Base-by-base conservation (phyloP, 2,797 vertebrate genomes). In the Gymnodraco acuticeps region DNA sequence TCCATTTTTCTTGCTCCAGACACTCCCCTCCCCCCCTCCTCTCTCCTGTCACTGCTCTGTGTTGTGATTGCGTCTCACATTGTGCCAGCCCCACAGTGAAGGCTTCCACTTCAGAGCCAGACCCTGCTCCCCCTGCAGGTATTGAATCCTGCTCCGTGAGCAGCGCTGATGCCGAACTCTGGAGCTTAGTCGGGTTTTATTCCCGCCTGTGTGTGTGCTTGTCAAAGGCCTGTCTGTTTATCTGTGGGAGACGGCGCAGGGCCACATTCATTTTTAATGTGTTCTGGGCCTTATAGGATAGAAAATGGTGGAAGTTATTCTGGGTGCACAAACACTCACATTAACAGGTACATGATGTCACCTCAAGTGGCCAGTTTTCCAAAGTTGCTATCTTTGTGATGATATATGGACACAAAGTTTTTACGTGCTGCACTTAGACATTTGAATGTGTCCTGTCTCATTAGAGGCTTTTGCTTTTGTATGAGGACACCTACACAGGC, bases 1-100 rank as follows among this genome's bases (percentile, higher is more conserved):
- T 65, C 33, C 17, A 23, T 76, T 65, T 83, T 46, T 55, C 52
- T 72, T n/a, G 11, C 23, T 73, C 58, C 43, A 63, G 9, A 31
- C 63, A 5, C 10, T 16, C 33, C 6, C 1, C 2, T 11, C 12
- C 14, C 11, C 3, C 5, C 6, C 6, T 13, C 42, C 14, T 48
- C 16, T 13, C 10, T 45, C n/a, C 64, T 41, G 31, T 45, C 7
- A 58, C 41, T 69, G 52, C 60, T 23, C 33, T 69, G 73, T 77
- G 64, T 82, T 80, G 60, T 74, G 76, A 84, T 87, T 87, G 75
- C 66, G 52, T 87, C 80, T 86, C 70, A 67, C 74, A 78, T 73
- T 66, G 66, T 79, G 72, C 64, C 60, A 20, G 72, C 67, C 80
- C 63, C 69, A 64, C 81, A 73, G 77, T 51, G 55, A 65, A 58